Conservation (phyloP, 1,140 invertebrate species). For the Rhysida immarginata region DNA sequence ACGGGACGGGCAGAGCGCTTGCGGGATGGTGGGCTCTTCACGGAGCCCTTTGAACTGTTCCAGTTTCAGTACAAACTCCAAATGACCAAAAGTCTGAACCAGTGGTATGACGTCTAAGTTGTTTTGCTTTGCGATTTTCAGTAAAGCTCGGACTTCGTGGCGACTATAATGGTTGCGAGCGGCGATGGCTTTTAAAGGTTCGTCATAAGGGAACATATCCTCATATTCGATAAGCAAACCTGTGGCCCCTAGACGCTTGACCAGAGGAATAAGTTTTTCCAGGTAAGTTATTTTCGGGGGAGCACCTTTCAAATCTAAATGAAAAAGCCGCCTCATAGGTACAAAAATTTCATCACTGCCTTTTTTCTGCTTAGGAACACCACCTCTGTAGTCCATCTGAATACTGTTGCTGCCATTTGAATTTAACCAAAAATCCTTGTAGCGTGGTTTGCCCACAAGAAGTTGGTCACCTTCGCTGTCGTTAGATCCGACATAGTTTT, state of each 20-base stretch:
- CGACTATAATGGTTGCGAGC: constrained; percentile 61
- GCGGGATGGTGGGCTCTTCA: constrained; percentile 58
- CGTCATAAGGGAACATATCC: constrained; percentile 90
- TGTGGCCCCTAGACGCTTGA: constrained; percentile 59
- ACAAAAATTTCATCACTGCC: constrained; percentile 13
- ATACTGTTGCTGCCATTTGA: background rate
- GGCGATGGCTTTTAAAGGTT: constrained; percentile 44
- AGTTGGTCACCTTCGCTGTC: background rate
- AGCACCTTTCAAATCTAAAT: constrained; percentile 59
- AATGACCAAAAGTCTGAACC: constrained; percentile 88
- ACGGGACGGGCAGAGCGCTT: constrained; percentile 66
- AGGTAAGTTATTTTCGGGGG: constrained; percentile 49
- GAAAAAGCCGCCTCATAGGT: constrained; percentile 38
- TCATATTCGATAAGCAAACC: constrained; percentile 89
- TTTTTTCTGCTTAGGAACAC: background rate
- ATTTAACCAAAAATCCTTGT: background rate
- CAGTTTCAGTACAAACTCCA: constrained; percentile 79
- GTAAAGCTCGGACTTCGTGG: constrained; percentile 47
- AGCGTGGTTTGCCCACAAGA: background rate
- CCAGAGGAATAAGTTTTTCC: constrained; percentile 38
- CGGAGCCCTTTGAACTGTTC: constrained; percentile 54
- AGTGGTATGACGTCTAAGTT: constrained; percentile 72
- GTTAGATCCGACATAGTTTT: background rate
- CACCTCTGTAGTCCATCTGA: background rate
- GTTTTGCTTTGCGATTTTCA: constrained; percentile 44